phyloP scores from a whole-genome alignment of 2,888 invertebrate genomes.

The Pollenia griseotomentosa region DNA sequence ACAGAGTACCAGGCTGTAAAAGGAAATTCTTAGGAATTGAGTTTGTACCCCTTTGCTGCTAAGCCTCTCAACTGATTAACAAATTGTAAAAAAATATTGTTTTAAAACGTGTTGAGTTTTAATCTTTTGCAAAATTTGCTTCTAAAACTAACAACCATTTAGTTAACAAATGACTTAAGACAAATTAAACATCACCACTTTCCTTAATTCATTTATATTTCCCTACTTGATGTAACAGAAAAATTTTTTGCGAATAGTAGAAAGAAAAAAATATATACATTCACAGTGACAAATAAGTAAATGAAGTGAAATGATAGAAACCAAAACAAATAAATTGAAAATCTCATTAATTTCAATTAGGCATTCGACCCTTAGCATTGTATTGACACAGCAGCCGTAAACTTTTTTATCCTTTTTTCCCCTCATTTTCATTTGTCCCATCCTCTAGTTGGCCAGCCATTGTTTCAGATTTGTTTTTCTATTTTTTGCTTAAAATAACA shows the following conservation, averaged over 20 bases:
- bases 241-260: background rate
- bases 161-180: conserved; percentile 5
- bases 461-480: background rate
- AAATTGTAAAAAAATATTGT: background rate
- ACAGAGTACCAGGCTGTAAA: no score
- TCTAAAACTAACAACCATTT: background rate
- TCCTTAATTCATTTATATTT: conserved; percentile 4
- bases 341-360: conserved; percentile 74
- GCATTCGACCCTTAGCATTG: conserved; percentile 67
- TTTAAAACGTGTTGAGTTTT: background rate
- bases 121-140: conserved; percentile 6
- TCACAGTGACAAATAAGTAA: conserved; percentile 19
- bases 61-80: background rate
- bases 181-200: background rate
- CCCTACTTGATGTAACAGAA: conserved; percentile 4
- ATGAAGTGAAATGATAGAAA: conserved; percentile 51
- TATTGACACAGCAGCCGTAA: conserved; percentile 69
- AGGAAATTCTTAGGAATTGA: no score
- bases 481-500: conserved; percentile 18
- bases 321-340: conserved; percentile 72
- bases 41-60: no score
- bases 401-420: conserved; percentile 56
- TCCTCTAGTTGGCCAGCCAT: background rate
- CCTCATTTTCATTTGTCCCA: conserved; percentile 12
- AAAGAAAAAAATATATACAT: background rate